Evolutionary conservation across 2,113 vertebrate species (phyloP).

Genomic region (Synchiropus splendidus): DNA sequence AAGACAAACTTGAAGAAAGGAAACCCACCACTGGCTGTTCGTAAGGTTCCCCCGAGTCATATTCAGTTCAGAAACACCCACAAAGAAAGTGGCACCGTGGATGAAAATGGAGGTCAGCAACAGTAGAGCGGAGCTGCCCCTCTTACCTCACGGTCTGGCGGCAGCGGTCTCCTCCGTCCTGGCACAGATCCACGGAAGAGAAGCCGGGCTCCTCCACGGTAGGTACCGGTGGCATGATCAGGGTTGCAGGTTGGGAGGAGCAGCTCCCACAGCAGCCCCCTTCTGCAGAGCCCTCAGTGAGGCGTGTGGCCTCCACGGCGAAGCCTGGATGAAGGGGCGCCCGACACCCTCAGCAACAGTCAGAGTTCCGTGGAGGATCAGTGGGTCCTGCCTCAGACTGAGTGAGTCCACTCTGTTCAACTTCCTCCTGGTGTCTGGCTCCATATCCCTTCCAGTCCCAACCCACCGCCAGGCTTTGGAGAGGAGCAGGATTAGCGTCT

Average conservation of each 20-base stretch:
- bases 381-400: slow-evolving; percentile 3
- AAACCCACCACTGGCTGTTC: too few relatives aligned
- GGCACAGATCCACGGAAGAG: slow-evolving; percentile 43
- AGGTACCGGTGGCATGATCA: slow-evolving; percentile 16
- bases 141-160: too few relatives aligned
- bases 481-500: slow-evolving; percentile 67
- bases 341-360: slow-evolving; percentile 7
- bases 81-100: too few relatives aligned
- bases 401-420: slow-evolving; percentile 12
- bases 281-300: slow-evolving; percentile 43
- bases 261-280: slow-evolving; percentile 49
- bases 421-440: slow-evolving; percentile 26
- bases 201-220: slow-evolving; percentile 32
- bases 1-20: too few relatives aligned
- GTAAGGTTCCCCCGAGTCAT: too few relatives aligned
- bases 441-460: slow-evolving; percentile 24
- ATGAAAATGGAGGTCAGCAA: too few relatives aligned
- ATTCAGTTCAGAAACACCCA: too few relatives aligned
- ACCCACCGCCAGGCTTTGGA: slow-evolving; percentile 53
- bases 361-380: slow-evolving; percentile 6
- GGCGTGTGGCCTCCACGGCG: slow-evolving; percentile 59
- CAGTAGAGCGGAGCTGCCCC: too few relatives aligned
- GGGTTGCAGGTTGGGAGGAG: slow-evolving; percentile 27
- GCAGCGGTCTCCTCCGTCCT: slow-evolving; percentile 36
- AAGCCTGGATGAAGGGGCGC: slow-evolving; percentile 20